Evolutionary conservation across 2,888 invertebrate genomes (phyloP).

Genomic region (Epinotia demarniana): DNA sequence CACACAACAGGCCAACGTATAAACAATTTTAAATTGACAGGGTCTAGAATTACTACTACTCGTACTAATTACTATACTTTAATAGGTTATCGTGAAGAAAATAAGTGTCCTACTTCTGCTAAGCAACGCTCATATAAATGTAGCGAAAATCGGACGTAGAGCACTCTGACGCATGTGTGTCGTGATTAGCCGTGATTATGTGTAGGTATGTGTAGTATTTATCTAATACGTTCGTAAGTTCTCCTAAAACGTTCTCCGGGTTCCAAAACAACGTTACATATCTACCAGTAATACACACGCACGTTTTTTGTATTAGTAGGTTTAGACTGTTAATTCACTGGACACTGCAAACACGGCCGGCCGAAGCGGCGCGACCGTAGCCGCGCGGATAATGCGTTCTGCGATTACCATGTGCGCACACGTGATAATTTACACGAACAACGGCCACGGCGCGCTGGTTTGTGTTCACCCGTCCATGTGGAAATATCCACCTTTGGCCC

Average conservation of each 20-base stretch:
- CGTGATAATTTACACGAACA: constrained; percentile 77
- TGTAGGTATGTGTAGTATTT: too few relatives aligned
- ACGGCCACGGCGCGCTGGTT: constrained; percentile 61
- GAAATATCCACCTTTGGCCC: constrained; percentile 63
- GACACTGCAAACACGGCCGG: constrained; percentile 54
- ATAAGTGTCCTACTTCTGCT: too few relatives aligned
- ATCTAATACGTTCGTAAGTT: too few relatives aligned
- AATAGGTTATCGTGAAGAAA: neutral
- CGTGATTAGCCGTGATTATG: too few relatives aligned
- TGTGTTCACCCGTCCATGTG: constrained; percentile 70
- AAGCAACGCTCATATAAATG: too few relatives aligned
- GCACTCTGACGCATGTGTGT: too few relatives aligned
- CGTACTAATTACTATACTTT: too few relatives aligned
- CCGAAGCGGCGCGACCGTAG: constrained; percentile 65
- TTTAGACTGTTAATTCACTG: constrained; percentile 36
- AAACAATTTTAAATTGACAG: neutral
- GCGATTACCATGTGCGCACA: constrained; percentile 64
- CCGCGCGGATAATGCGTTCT: constrained; percentile 55
- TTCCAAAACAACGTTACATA: neutral
- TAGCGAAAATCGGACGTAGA: too few relatives aligned
- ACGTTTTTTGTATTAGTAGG: constrained; percentile 15
- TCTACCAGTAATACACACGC: neutral
- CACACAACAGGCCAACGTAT: neutral
- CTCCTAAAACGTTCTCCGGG: neutral
- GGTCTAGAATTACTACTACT: too few relatives aligned